Evolutionary conservation across 1,140 invertebrate species (phyloP).

Genomic region (Temnothorax nylanderi): DNA sequence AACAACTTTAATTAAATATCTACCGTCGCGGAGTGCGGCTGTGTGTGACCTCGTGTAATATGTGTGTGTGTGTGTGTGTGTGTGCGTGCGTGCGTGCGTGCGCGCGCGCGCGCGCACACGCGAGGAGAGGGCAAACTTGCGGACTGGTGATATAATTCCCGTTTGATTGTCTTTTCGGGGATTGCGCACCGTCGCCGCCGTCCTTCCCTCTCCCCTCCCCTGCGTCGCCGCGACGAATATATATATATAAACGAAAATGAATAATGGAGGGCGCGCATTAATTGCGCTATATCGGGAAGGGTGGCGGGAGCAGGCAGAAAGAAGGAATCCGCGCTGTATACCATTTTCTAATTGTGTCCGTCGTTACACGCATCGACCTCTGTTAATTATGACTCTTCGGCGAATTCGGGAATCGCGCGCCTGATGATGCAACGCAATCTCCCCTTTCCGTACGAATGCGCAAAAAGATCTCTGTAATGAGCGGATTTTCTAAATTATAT

Average conservation of each 20-base stretch:
- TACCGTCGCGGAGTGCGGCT: slow-evolving; percentile 58
- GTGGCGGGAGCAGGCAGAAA: not conserved
- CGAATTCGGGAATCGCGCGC: slow-evolving; percentile 48
- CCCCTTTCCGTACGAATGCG: not conserved
- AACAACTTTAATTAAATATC: slow-evolving; percentile 85
- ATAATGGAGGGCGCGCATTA: slow-evolving; percentile 62
- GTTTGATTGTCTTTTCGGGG: slow-evolving; percentile 77
- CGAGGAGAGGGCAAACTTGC: slow-evolving; percentile 1
- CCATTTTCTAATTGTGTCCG: slow-evolving; percentile 68
- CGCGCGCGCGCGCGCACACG: not conserved
- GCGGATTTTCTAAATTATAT: slow-evolving; percentile 29
- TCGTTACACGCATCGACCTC: slow-evolving; percentile 54
- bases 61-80: not conserved
- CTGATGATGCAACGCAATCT: slow-evolving; percentile 16
- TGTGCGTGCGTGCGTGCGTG: not conserved
- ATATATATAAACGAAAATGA: slow-evolving; percentile 65
- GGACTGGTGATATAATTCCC: slow-evolving; percentile 69
- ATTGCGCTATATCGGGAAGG: slow-evolving; percentile 38
- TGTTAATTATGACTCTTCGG: slow-evolving; percentile 64
- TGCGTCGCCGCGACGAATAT: not conserved
- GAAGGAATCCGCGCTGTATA: slow-evolving; percentile 20
- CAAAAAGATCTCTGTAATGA: slow-evolving; percentile 25
- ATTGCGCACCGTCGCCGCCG: not conserved
- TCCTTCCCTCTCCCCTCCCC: not conserved
- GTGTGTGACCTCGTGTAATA: not conserved